These are phyloP conservation scores for Drosophila dives DNA, from an alignment of 2,888 invertebrate genomes.

Conservation along the genomic window DNA sequence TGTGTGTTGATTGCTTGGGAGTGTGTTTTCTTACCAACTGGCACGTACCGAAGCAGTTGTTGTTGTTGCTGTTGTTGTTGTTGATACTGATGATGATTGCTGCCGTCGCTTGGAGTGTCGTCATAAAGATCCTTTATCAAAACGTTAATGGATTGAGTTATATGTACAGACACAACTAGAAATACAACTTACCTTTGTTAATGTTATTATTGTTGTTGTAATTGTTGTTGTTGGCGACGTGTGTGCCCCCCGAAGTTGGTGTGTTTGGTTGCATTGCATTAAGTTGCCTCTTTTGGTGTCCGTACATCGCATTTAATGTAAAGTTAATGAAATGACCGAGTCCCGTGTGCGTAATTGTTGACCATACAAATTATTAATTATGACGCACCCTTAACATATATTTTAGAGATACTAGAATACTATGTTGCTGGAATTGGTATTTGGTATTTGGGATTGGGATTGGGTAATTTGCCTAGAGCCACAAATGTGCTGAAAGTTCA, in stretches of 20 bases:
- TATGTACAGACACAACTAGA: conserved; percentile 35
- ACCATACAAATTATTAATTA: conserved; percentile 72
- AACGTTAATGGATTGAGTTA: conserved; percentile 82
- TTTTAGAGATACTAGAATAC: conserved; percentile 22
- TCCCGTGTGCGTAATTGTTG: conserved; percentile 52
- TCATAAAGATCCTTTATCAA: conserved; percentile 82
- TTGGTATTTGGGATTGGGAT: not conserved
- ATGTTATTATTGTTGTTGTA: conserved; percentile 16
- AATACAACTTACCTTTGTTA: conserved; percentile 11
- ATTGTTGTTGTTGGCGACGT: conserved; percentile 30
- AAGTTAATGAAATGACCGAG: conserved; percentile 68
- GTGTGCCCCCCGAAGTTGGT: conserved; percentile 32
- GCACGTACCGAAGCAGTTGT: conserved; percentile 69
- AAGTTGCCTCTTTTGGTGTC: conserved; percentile 20
- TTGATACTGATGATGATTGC: conserved; percentile 76
- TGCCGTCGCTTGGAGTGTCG: conserved; percentile 79
- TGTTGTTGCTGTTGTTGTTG: conserved; percentile 30
- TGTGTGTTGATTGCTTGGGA: conserved; percentile 22
- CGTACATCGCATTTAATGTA: conserved; percentile 57
- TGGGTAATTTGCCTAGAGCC: conserved; percentile 49
- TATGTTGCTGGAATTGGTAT: not conserved
- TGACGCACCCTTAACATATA: conserved; percentile 66
- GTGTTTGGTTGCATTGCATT: conserved; percentile 29
- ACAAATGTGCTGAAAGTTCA: conserved; percentile 74
- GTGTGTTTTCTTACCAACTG: conserved; percentile 54